A percentile compares a stretch with the other conserved stretches of the same genome.
Conservation (phyloP, 2,113 vertebrate genomes). For the Hippolais icterina region DNA sequence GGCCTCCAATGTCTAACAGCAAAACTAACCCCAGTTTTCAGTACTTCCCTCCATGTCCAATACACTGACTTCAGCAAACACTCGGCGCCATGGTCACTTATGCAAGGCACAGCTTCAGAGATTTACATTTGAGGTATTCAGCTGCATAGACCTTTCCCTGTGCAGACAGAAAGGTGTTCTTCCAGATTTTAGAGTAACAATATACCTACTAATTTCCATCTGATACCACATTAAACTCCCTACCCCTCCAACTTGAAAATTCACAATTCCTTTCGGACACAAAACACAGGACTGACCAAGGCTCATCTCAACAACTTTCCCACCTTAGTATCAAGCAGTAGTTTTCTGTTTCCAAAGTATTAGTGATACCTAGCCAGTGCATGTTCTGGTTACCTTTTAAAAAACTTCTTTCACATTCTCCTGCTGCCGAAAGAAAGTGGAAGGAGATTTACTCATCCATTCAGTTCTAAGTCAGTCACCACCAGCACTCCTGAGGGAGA, state of each 20-base stretch:
- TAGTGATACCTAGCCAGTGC: conserved; percentile 12
- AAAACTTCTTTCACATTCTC: background rate
- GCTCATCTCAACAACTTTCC: background rate
- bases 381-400: conserved; percentile 32
- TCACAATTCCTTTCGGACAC: background rate
- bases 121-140: background rate
- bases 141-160: background rate
- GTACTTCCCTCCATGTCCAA: background rate
- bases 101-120: background rate
- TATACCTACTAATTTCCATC: background rate
- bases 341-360: background rate
- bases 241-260: background rate
- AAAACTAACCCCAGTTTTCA: background rate
- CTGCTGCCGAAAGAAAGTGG: background rate
- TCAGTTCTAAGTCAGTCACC: background rate
- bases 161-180: background rate
- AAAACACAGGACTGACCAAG: background rate
- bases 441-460: background rate
- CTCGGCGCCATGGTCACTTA: rapidly evolving
- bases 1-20: background rate
- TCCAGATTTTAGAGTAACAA: background rate
- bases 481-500: background rate
- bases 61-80: background rate
- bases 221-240: background rate
- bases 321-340: background rate